Conservation (phyloP, 2,113 vertebrate species). For the Lepisosteus osseus region DNA sequence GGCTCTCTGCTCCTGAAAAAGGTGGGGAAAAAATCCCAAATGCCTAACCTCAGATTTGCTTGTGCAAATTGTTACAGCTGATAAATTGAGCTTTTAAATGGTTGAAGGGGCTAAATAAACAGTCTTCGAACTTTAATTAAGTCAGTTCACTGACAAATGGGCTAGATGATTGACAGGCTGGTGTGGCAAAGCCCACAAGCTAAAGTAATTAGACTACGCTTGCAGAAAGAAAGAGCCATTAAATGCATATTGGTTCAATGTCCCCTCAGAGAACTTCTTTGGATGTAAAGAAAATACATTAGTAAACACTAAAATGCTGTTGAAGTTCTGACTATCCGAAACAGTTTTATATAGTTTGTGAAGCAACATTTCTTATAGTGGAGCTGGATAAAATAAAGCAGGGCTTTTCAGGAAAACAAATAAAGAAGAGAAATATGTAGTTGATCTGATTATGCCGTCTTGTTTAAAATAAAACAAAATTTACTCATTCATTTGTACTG, state of each 20-base stretch:
- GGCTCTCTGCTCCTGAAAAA: neutral
- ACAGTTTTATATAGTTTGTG: neutral
- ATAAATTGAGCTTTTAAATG: slow-evolving; percentile 10
- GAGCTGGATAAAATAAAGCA: too few species aligned
- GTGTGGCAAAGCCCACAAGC: slow-evolving; percentile 11
- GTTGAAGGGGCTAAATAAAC: slow-evolving; percentile 12
- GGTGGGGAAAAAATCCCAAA: neutral
- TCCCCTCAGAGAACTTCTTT: slow-evolving; percentile 11
- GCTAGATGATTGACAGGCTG: slow-evolving; percentile 15
- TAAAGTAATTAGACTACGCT: slow-evolving; percentile 13
- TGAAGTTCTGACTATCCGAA: neutral
- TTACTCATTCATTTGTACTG: too few species aligned
- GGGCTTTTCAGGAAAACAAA: too few species aligned
- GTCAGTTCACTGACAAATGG: slow-evolving; percentile 9
- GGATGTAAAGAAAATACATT: slow-evolving; percentile 13
- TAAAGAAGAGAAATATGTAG: too few species aligned
- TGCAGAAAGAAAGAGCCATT: neutral
- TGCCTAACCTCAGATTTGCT: neutral
- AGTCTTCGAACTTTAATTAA: slow-evolving; percentile 18
- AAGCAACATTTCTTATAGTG: too few species aligned
- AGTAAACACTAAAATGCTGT: neutral
- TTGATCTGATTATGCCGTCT: too few species aligned
- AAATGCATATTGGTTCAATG: slow-evolving; percentile 8
- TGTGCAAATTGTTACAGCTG: neutral
- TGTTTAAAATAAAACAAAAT: too few species aligned